These are phyloP conservation scores for Crotophaga sulcirostris DNA, from an alignment of 2,113 vertebrate genomes.

Conservation along the genomic window DNA sequence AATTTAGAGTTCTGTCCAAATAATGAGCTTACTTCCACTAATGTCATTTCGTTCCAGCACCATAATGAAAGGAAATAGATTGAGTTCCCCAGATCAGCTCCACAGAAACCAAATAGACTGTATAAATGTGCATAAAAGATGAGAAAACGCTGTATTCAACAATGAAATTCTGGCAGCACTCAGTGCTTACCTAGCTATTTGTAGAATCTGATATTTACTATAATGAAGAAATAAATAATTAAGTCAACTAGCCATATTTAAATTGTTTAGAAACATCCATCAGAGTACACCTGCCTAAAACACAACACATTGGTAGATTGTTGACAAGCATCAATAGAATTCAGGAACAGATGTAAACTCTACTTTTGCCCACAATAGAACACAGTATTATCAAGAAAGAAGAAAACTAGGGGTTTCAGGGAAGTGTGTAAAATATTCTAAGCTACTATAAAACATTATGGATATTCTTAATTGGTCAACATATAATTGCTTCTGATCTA, in stretches of 20 bases:
- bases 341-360: not conserved
- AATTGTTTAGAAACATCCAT: not conserved
- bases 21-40: constrained; percentile 26
- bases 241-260: not conserved
- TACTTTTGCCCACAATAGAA: not conserved
- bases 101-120: constrained; percentile 15
- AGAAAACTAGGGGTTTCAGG: not conserved
- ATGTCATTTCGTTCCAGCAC: not conserved
- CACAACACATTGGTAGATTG: not conserved
- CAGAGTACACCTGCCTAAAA: not conserved
- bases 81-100: not conserved
- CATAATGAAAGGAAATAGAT: constrained; percentile 12
- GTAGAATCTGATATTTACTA: not conserved
- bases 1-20: not conserved
- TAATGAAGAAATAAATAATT: constrained; percentile 32
- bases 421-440: not conserved
- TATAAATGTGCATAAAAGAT: constrained; percentile 9
- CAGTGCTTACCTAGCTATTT: not conserved
- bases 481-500: not conserved
- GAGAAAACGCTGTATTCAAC: not conserved
- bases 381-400: not conserved
- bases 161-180: not conserved
- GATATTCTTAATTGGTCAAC: not conserved
- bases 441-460: not conserved
- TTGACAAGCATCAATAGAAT: not conserved